Percentiles rank a stretch among this genome's conserved stretches.
phyloP scores from a whole-genome alignment of 2,113 vertebrate genomes.

The Sylvilagus bachmani region DNA sequence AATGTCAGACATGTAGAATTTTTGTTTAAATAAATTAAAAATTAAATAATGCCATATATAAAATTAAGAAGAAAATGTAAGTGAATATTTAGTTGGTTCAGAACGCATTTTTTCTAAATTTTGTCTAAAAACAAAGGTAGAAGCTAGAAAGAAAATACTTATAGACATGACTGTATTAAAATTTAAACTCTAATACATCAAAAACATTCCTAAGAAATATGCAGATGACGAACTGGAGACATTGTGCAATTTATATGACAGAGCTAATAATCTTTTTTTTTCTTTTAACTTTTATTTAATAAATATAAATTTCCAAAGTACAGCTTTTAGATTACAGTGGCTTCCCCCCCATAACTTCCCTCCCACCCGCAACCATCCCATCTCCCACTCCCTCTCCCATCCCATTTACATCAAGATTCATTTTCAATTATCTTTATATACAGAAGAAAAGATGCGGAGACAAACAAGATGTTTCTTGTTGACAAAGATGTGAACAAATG shows the following conservation, averaged over 20 bases:
- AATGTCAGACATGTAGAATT: conserved; percentile 2
- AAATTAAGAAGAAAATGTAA: conserved; percentile 64
- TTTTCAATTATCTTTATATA: too few species aligned
- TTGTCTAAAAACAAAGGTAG: conserved; percentile 43
- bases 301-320: too few species aligned
- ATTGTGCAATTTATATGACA: conserved; percentile 3
- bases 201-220: conserved; percentile 20
- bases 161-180: conserved; percentile 8
- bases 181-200: conserved; percentile 11
- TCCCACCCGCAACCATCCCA: too few species aligned
- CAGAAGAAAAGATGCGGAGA: background rate
- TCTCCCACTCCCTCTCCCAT: too few species aligned
- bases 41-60: conserved; percentile 44
- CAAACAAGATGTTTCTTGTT: conserved; percentile 37
- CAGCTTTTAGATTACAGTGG: too few species aligned
- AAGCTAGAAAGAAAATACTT: conserved; percentile 16
- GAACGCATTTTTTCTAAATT: conserved; percentile 60
- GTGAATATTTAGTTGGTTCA: conserved; percentile 32
- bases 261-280: background rate
- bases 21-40: conserved; percentile 66
- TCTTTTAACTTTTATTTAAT: too few species aligned
- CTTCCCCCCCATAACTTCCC: too few species aligned
- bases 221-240: background rate
- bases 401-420: too few species aligned
- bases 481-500: background rate